Evolutionary conservation across 2,888 invertebrate genomes (phyloP).

Genomic region (Latheticus oryzae): DNA sequence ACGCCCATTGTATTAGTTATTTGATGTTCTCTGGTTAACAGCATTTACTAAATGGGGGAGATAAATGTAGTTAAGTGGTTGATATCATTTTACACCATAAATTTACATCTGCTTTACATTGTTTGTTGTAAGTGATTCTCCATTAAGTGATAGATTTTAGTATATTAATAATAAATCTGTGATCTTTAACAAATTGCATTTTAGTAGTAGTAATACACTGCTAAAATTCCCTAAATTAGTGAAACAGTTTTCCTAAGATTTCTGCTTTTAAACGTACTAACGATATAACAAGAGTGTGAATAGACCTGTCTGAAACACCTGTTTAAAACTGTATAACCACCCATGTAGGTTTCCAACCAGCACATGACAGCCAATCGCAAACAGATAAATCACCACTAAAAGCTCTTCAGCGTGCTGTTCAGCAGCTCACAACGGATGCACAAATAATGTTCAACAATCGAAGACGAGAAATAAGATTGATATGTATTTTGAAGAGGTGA

Average conservation of each 20-base stretch:
- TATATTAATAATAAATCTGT: no score
- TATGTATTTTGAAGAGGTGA: neutral
- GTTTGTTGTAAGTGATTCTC: conserved; percentile 57
- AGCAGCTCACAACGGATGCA: conserved; percentile 34
- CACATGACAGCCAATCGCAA: conserved; percentile 59
- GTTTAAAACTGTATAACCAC: conserved; percentile 61
- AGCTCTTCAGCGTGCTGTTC: conserved; percentile 58
- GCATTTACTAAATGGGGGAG: conserved; percentile 59
- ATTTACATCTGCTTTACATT: conserved; percentile 60
- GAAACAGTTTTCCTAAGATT: conserved; percentile 32
- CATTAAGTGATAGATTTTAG: no score
- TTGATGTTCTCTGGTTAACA: conserved; percentile 63
- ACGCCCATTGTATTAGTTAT: conserved; percentile 64
- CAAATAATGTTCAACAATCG: conserved; percentile 31
- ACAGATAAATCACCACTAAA: conserved; percentile 65
- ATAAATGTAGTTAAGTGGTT: conserved; percentile 64
- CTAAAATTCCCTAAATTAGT: conserved; percentile 16
- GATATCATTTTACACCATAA: conserved; percentile 64
- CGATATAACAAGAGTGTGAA: conserved; percentile 59
- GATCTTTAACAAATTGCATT: conserved; percentile 28
- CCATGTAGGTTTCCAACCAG: conserved; percentile 53
- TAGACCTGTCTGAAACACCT: conserved; percentile 61
- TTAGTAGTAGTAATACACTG: conserved; percentile 4
- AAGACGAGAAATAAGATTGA: conserved; percentile 14
- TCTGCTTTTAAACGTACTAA: conserved; percentile 49